Base-by-base conservation (phyloP, 2,888 invertebrate genomes). In the Tenthredo mesomela region DNA sequence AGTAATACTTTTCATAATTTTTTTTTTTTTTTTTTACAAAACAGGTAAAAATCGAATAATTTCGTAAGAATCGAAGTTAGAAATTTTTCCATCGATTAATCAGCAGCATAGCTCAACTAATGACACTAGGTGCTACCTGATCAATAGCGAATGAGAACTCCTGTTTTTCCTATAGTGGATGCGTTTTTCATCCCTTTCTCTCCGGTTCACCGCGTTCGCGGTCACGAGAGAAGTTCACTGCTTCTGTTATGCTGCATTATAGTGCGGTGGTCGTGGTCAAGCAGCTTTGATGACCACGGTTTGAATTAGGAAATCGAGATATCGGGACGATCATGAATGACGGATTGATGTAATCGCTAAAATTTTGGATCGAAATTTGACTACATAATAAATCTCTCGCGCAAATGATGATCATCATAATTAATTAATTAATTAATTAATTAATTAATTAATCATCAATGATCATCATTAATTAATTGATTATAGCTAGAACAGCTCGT, bases 91-190 rank as follows among this genome's bases (percentile, higher is more conserved):
- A 61, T 61, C 61, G 21, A 25, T 15, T 65, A 29, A 65, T 29
- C 21, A n/a, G 40, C 21, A n/a, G 40, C 73, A 37, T n/a, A 40
- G 15, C 37, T 73, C 37, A 33, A 40, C n/a, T 37, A 73, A 73
- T 21, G 73, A 40, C 18, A 25, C 25, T 15, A 1, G 40, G 21
- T n/a, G n/a, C 18, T n/a, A 4, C 21, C 3, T 21, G 40, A 73
- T 73, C 73, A 21, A 73, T 37, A 73, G 43, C 73, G n/a, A 73
- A 73, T 73, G 73, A 43, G 37, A 73, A 73, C 73, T 37, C 73
- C 21, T 43, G 37, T 73, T 21, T n/a, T n/a, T 73, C 18, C 7
- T 21, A 21, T 1, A n/a, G n/a, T 67, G 25, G 10, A 40, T 40
- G n/a, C 3, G n/a, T 40, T 73, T 18, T 73, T 73, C 40, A 33